Percentiles rank a stretch among this genome's conserved stretches.
phyloP scores from a whole-genome alignment of 1,140 invertebrate species.

The Drosophila bipectinata region DNA sequence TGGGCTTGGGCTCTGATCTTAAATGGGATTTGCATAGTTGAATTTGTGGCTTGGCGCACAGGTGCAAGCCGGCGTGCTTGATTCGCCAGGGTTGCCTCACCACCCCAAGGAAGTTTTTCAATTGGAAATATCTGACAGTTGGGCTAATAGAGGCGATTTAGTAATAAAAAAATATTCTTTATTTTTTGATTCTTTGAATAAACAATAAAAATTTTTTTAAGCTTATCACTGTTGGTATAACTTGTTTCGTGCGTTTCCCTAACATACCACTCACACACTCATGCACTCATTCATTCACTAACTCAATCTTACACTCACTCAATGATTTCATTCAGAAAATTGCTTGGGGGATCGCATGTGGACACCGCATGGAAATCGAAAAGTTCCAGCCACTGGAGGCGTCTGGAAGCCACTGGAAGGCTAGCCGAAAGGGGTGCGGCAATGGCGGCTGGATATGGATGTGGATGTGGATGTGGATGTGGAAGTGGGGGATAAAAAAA shows the following conservation, averaged over 20 bases:
- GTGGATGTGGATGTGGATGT: slow-evolving; percentile 18
- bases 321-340: slow-evolving; percentile 50
- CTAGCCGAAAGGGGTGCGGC: slow-evolving; percentile 61
- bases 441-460: slow-evolving; percentile 28
- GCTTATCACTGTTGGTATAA: no score
- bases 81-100: slow-evolving; percentile 44
- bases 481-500: slow-evolving; percentile 70
- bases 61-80: slow-evolving; percentile 39
- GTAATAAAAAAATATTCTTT: no score
- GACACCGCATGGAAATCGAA: slow-evolving; percentile 38
- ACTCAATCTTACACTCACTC: slow-evolving; percentile 18
- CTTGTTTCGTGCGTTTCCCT: no score
- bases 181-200: no score
- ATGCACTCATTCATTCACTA: slow-evolving; percentile 9
- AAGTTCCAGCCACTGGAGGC: slow-evolving; percentile 59
- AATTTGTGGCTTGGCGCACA: slow-evolving; percentile 50
- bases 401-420: slow-evolving; percentile 32
- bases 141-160: no score
- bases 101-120: slow-evolving; percentile 1
- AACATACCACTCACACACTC: not conserved
- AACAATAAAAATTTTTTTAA: no score
- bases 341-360: slow-evolving; percentile 37
- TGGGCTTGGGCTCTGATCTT: slow-evolving; percentile 56
- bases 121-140: no score
- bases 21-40: slow-evolving; percentile 76